A percentile compares a stretch with the other conserved stretches of the same genome.
Conservation (phyloP, 2,888 invertebrate genomes). For the Aethes cnicana region DNA sequence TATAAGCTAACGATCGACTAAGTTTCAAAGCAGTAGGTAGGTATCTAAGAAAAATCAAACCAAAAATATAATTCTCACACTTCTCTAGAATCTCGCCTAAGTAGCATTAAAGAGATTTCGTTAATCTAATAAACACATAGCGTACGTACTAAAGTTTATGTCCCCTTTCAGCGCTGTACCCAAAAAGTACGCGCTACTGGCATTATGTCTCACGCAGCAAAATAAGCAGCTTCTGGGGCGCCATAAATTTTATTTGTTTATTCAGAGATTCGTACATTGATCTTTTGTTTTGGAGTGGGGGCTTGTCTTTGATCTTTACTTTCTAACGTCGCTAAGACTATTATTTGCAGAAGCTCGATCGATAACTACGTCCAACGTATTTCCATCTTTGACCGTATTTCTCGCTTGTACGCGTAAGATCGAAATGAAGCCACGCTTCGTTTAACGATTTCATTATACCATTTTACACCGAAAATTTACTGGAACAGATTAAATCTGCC, state of each 20-base stretch:
- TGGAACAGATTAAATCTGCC: slow-evolving; percentile 18
- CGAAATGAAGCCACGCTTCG: slow-evolving; percentile 13
- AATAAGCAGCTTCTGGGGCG: slow-evolving; percentile 28
- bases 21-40: too few species aligned
- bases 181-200: slow-evolving; percentile 16
- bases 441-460: slow-evolving; percentile 19
- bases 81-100: too few species aligned
- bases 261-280: slow-evolving; percentile 34
- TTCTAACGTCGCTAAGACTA: background rate
- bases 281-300: slow-evolving; percentile 16
- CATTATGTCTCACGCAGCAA: slow-evolving; percentile 20
- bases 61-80: too few species aligned
- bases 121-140: too few species aligned
- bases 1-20: too few species aligned
- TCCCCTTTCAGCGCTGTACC: slow-evolving; percentile 21
- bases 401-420: background rate
- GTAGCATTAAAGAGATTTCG: too few species aligned
- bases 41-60: too few species aligned
- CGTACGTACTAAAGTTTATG: too few species aligned
- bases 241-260: slow-evolving; percentile 35
- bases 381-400: too few species aligned
- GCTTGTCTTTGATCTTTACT: slow-evolving; percentile 8
- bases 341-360: too few species aligned
- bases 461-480: slow-evolving; percentile 16
- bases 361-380: too few species aligned